Percentiles rank a stretch among this genome's conserved stretches.
Conservation (phyloP, 2,888 invertebrate species). For the Acholoe squamosa region DNA sequence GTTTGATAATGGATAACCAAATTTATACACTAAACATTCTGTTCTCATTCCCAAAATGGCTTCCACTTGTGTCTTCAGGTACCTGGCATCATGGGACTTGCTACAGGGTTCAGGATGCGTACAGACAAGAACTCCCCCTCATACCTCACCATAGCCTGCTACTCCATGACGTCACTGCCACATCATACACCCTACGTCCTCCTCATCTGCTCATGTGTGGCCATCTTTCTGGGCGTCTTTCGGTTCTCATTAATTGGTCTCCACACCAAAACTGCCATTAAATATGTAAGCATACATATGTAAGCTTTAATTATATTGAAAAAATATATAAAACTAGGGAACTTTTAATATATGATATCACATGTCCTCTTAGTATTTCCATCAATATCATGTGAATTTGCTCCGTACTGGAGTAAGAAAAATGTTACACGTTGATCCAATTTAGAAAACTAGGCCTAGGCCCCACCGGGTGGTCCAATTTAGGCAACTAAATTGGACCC, state of each 20-base stretch:
- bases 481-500: too few relatives aligned
- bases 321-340: too few relatives aligned
- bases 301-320: too few relatives aligned
- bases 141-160: not conserved
- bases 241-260: conserved; percentile 28
- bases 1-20: too few relatives aligned
- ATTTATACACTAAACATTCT: too few relatives aligned
- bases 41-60: not conserved
- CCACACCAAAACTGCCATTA: not conserved
- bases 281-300: not conserved
- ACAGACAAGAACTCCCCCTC: conserved; percentile 20
- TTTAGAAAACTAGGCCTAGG: too few relatives aligned
- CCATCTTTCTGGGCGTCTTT: conserved; percentile 50
- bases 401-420: too few relatives aligned
- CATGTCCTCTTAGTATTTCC: too few relatives aligned
- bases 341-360: too few relatives aligned
- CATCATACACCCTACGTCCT: not conserved
- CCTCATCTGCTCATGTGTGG: not conserved
- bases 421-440: too few relatives aligned
- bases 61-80: not conserved
- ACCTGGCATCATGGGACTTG: conserved; percentile 36
- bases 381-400: too few relatives aligned
- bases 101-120: conserved; percentile 23
- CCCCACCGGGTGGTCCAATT: too few relatives aligned
- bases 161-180: conserved; percentile 42